Base-by-base conservation (phyloP, 2,797 vertebrate genomes). In the Falco novaeseelandiae region DNA sequence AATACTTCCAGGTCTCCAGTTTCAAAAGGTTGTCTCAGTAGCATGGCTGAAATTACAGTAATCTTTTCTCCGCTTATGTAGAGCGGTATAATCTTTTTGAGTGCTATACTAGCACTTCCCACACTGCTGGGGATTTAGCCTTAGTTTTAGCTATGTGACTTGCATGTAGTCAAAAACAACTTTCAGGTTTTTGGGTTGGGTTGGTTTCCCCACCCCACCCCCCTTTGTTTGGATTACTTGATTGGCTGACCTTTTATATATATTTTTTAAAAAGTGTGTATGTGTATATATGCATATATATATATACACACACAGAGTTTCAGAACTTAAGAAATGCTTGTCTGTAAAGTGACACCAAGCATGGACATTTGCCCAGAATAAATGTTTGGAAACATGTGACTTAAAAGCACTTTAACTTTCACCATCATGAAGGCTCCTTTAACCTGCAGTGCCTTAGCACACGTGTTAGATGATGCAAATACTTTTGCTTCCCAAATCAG, bases 131-230 rank as follows among this genome's bases (percentile, higher is more conserved):
- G 52, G 70, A 90, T 83, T 48, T 87, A 94, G 81, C 61, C 90
- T 93, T 93, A 85, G 81, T 87, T 96, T 93, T 79, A 94, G 83
- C 62, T 87, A 14, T 70, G 55, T 70, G 83, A 87, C 80, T 96
- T 91, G 66, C 38, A n/a, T 89, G 77, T 63, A 74, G 54, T 92
- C 72, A 81, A 8, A 89, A 94, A 42, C 25, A 80, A 26, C 49
- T 74, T 84, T 27, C 4, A 76, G 42, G 18, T 2, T 30, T 79
- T 17, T 0, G 34, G 46, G n/a, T 42, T 30, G 46, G 10, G 3
- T 15, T 67, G 17, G 30, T 54, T 40, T 9, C 36, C 9, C 36
- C 36, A 5, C 36, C 36, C 34, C 34, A n/a, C 6, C 11, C 7
- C 6, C 11, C 7, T 84, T 40, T 79, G n/a, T 16, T 86, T 78